Base-by-base conservation (phyloP, 2,113 vertebrate species). In the Podarcis muralis region DNA sequence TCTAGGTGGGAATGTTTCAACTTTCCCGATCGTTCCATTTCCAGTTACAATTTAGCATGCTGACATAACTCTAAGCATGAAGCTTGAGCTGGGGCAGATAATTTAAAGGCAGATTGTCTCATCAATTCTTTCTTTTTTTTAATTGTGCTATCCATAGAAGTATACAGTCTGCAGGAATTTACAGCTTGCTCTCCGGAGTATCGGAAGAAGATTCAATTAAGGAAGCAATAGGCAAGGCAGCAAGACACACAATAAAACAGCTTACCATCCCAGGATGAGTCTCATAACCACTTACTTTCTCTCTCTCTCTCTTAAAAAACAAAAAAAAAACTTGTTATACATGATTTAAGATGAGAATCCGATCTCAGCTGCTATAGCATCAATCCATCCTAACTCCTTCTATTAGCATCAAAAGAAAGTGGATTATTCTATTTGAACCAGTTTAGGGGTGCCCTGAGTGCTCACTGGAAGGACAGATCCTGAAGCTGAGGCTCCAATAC, bases 131-230 rank as follows among this genome's bases (percentile, higher is more conserved):
- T 84, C 66, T 84, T 57, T 68, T 57, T 68, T 88, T 87, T 78
- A 87, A 85, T 87, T 90, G 37, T 87, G 32, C 23, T 83, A 53
- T 86, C 11, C 69, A 37, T 77, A 85, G 74, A 22, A 75, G 48
- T 86, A 72, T 65, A 69, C 6, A 40, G 2, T 76, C 40, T 79
- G 37, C 20, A 78, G 81, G 80, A 74, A 90, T 88, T 66, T 43
- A 77, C 68, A 71, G 25, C n/a, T 0, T 77, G 65, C 57, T 86
- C 53, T 87, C 30, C 35, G n/a, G 74, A 89, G 40, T 69, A 65
- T 90, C 40, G 59, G 75, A 32, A 32, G 32, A 88, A 90, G 53
- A 81, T 74, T 78, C 82, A 90, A 90, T 88, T 40, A 91, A 83
- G 74, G 81, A 65, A 85, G 32, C 27, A 40, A 82, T 74, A 74